Conservation (phyloP, 2,113 vertebrate genomes). For the Dasyprocta punctata region DNA sequence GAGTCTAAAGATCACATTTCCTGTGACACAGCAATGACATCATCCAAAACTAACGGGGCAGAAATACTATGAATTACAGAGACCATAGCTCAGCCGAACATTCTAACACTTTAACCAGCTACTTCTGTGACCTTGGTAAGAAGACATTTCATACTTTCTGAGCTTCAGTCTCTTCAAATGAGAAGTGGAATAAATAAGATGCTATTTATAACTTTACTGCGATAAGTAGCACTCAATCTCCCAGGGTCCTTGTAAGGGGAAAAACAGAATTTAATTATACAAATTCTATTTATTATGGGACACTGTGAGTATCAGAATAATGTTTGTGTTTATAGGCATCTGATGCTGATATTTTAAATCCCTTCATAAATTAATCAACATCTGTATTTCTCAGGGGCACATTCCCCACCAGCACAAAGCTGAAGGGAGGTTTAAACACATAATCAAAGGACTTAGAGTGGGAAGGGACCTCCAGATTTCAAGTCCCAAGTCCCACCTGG, state of each 20-base stretch:
- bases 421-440: constrained; percentile 20
- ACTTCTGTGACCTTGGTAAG: background rate
- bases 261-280: background rate
- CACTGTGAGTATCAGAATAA: background rate
- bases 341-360: background rate
- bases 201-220: constrained; percentile 16
- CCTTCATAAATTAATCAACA: background rate
- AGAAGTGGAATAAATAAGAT: background rate
- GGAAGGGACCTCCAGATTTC: background rate
- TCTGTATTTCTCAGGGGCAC: constrained; percentile 1
- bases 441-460: background rate
- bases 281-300: background rate
- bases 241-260: background rate
- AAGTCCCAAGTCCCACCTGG: background rate
- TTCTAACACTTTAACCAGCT: background rate
- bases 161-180: background rate
- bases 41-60: background rate
- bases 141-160: background rate
- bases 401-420: background rate
- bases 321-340: constrained; percentile 5
- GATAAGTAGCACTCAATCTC: background rate
- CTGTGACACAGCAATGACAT: background rate
- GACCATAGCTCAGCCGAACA: background rate
- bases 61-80: background rate
- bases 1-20: background rate